A percentile compares a stretch with the other conserved stretches of the same genome.
These are phyloP conservation scores for Eurytoma adleriae DNA, from an alignment of 2,888 invertebrate genomes.

Conservation along the genomic window DNA sequence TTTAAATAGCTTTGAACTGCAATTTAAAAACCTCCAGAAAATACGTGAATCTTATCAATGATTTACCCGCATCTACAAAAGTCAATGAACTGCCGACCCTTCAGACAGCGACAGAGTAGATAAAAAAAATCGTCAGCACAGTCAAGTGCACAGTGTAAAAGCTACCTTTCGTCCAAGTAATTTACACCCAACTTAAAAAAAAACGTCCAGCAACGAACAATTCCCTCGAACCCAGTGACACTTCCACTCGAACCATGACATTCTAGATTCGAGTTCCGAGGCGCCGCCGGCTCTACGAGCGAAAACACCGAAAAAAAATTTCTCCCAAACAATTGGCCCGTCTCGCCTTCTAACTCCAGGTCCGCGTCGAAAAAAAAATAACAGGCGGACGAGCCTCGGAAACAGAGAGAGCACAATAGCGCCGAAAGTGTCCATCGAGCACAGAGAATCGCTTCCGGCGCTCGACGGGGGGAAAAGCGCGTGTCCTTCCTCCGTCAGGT, in stretches of 20 bases:
- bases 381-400: background rate
- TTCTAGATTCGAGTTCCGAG: too few species aligned
- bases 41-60: too few species aligned
- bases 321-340: background rate
- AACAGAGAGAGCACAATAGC: background rate
- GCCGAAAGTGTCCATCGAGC: slow-evolving; percentile 3
- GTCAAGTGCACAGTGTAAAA: too few species aligned
- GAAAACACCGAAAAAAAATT: background rate
- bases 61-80: background rate
- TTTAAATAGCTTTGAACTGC: too few species aligned
- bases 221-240: too few species aligned
- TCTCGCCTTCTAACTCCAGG: background rate
- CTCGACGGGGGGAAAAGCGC: background rate
- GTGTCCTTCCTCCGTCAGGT: slow-evolving; percentile 29
- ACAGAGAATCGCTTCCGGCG: slow-evolving; percentile 4
- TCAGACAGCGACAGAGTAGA: background rate
- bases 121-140: background rate
- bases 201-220: too few species aligned
- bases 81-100: slow-evolving; percentile 28
- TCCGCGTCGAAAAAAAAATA: background rate
- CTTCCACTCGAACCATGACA: too few species aligned
- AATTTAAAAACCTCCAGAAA: too few species aligned
- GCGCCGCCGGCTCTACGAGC: too few species aligned
- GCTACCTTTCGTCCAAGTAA: too few species aligned
- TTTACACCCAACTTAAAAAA: too few species aligned